Evolutionary conservation across 2,113 vertebrate genomes (phyloP).

Genomic region (Micronisus gabar): DNA sequence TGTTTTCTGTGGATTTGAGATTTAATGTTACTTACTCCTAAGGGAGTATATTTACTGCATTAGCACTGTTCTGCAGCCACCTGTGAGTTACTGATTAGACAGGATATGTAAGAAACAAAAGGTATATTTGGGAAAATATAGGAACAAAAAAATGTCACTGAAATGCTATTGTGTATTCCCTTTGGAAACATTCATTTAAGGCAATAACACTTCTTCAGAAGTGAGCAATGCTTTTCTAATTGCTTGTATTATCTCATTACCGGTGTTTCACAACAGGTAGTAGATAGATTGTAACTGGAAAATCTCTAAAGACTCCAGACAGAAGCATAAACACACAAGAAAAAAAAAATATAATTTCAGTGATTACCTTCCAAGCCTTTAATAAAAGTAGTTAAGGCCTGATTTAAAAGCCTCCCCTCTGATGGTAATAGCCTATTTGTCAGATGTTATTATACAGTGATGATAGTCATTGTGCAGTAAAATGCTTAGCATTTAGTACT

Average conservation of each 20-base stretch:
- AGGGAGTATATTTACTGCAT: neutral
- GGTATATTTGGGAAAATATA: neutral
- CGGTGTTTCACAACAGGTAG: conserved; percentile 58
- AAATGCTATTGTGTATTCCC: neutral
- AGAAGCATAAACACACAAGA: conserved; percentile 49
- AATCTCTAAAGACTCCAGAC: conserved; percentile 45
- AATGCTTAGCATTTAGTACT: conserved; percentile 26
- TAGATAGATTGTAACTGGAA: conserved; percentile 50
- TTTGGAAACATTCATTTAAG: conserved; percentile 25
- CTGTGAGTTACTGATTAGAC: conserved; percentile 15
- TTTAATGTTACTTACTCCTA: neutral
- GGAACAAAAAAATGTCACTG: conserved; percentile 15
- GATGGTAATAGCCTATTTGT: conserved; percentile 59
- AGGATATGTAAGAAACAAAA: neutral
- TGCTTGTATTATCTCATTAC: conserved; percentile 64
- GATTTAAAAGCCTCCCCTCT: conserved; percentile 58
- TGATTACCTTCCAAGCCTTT: conserved; percentile 58
- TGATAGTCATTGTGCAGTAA: conserved; percentile 37
- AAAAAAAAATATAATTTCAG: conserved; percentile 2
- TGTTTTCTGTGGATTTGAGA: neutral
- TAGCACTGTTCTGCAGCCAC: neutral
- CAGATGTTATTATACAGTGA: conserved; percentile 46
- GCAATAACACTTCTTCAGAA: conserved; percentile 30
- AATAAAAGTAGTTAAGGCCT: conserved; percentile 53
- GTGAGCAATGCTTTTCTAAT: conserved; percentile 63